Evolutionary conservation across 2,888 invertebrate species (phyloP), one percentile per base, ranked within the genome.

Genomic region (Drosophila eohydei): DNA sequence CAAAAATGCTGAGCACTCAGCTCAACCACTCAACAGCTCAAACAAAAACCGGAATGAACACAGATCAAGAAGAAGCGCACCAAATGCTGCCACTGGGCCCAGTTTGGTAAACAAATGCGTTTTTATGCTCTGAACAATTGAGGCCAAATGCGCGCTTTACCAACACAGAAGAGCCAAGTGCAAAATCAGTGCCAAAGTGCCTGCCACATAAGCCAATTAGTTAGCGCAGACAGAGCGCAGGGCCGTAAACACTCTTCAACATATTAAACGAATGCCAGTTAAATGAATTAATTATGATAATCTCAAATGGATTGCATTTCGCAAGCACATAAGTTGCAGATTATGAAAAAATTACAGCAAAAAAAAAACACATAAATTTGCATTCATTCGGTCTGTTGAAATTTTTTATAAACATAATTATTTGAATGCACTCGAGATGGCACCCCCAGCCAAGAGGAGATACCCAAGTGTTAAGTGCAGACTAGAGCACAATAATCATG

Each of bases 1-100:
- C 89, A 63, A 85, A 89, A 88, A 88, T 74, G 83, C 61, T 48
- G 62, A 77, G 73, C 77, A 77, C 86, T 76, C 60, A 74, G 58
- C 32, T 38, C 62, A 54, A 26, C 56, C 77, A 80, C 71, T 71
- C 60, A 63, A 32, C 64, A 80, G 55, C 72, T 64, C 75, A 69
- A 48, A 74, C 64, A 67, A 60, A 43, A 43, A 43, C 16, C 48
- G 2, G 21, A 34, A 40, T 40, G 43, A 43, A 44, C 32, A 32
- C 62, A 38, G 52, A 55, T 40, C 34, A 9, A 44, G 44, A 41
- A 5, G 58, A 55, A 57, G 26, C 41, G 32, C 30, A 50, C n/a
- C 28, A 66, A 54, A 54, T 54, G 28, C 54, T 16, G 40, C n/a
- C 11, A 9, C 40, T 40, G 40, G 41, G 41, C 41, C 41, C 32